Evolutionary conservation across 2,888 invertebrate genomes (phyloP), one percentile per base, ranked within the genome.

Genomic region (Augiades crinisus): DNA sequence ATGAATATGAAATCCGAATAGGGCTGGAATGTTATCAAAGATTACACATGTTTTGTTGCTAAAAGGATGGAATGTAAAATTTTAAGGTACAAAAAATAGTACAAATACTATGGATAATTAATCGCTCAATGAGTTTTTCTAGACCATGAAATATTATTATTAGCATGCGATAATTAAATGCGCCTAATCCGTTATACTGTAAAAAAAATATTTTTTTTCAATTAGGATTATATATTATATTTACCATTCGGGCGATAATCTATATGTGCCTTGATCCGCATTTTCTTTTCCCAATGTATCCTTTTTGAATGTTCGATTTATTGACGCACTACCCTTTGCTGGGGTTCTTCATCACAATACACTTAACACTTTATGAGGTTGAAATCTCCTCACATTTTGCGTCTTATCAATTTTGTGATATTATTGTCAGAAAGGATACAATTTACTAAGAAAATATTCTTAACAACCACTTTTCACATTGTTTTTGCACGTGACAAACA

Each of bases 401-500:
- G 80, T 80, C 75, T 75, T 67, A 67, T 77, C 68, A 72, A 78
- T 79, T 70, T 61, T 65, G 61, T 61, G 60, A 47, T 61, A 54
- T 59, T 61, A 67, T 65, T 75, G 75, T 84, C 82, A 83, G 78
- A 88, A 88, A 87, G 89, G 87, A 87, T 85, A 88, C 84, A 83
- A 85, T 81, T 75, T 88, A 85, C 83, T 85, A 61, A 65, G 87
- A 86, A 84, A 83, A 76, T 71, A 65, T 63, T 64, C 70, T 83
- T 90, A 90, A 84, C 91, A 91, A 84, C 90, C 90, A 91, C 91
- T 91, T 83, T 88, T 83, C 85, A 88, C 89, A 89, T 89, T 89
- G 87, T 88, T 87, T 87, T 88, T 88, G 86, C 86, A 81, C 86
- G 76, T 74, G 75, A 83, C 89, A 89, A 85, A 89, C 84, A 84